A percentile compares a stretch with the other conserved stretches of the same genome.
Conservation (phyloP, 1,140 invertebrate genomes). For the Drosophila asahinai region DNA sequence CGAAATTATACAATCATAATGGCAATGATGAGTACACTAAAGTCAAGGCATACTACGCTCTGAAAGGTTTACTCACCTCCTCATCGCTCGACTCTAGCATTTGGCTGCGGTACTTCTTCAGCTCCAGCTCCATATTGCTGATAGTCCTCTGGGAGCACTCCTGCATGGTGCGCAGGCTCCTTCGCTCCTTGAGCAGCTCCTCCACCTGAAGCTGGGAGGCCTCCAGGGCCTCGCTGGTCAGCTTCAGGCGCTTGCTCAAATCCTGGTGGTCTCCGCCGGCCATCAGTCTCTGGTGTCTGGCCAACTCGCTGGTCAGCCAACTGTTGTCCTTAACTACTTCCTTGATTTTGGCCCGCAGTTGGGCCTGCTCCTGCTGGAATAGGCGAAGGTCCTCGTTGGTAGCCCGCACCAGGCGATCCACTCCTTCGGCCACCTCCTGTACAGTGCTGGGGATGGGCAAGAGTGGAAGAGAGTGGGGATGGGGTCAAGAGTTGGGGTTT, state of each 20-base stretch:
- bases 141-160: constrained; percentile 64
- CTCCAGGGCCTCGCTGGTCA: constrained; percentile 56
- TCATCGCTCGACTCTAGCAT: constrained; percentile 32
- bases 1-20: no score
- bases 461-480: no score
- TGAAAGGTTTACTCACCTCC: constrained; percentile 23
- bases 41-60: constrained; percentile 16
- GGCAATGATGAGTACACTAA: not conserved
- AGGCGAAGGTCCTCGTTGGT: constrained; percentile 58
- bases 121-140: constrained; percentile 66
- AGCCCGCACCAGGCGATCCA: constrained; percentile 49
- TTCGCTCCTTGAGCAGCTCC: constrained; percentile 53
- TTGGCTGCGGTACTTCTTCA: constrained; percentile 63
- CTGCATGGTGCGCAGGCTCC: constrained; percentile 37
- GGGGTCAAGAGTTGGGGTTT: no score
- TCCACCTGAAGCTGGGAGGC: constrained; percentile 62
- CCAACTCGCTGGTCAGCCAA: constrained; percentile 31
- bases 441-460: constrained; percentile 6
- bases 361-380: constrained; percentile 45
- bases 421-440: constrained; percentile 37
- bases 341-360: constrained; percentile 37
- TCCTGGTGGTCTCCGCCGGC: constrained; percentile 15
- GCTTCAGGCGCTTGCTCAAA: constrained; percentile 32
- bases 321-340: constrained; percentile 61
- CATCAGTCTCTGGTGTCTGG: constrained; percentile 17